Evolutionary conservation across 2,113 vertebrate species (phyloP).

Genomic region (Cranoglanis bouderius): DNA sequence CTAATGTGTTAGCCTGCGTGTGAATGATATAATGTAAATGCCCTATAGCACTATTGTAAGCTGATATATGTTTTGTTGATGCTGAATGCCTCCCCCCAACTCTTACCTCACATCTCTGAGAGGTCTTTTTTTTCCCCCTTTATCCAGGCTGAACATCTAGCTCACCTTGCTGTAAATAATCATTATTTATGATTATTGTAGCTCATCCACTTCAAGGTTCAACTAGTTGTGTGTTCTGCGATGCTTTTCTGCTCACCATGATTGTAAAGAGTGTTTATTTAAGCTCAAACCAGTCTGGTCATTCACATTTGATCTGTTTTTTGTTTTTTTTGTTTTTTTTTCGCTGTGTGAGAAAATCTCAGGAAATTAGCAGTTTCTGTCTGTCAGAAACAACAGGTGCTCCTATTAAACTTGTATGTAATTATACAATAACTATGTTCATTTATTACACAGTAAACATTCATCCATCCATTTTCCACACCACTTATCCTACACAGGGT

Average conservation of each 20-base stretch:
- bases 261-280: background rate
- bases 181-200: too few relatives aligned
- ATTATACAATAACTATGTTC: background rate
- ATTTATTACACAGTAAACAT: background rate
- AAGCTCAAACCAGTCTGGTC: background rate
- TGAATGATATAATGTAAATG: background rate
- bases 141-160: background rate
- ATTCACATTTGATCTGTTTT: background rate
- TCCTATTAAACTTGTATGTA: background rate
- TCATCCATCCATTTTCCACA: too few relatives aligned
- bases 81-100: background rate
- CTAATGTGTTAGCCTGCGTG: background rate
- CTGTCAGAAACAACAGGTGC: background rate
- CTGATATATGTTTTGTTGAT: background rate
- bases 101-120: background rate
- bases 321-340: background rate
- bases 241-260: background rate
- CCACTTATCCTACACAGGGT: too few relatives aligned
- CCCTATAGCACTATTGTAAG: constrained; percentile 15
- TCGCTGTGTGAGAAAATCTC: background rate
- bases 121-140: background rate
- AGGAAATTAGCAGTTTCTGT: background rate
- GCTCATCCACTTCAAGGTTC: too few relatives aligned
- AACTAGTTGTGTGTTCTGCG: background rate
- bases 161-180: background rate